Base-by-base conservation (phyloP, 2,113 vertebrate species). In the Electrona antarctica region DNA sequence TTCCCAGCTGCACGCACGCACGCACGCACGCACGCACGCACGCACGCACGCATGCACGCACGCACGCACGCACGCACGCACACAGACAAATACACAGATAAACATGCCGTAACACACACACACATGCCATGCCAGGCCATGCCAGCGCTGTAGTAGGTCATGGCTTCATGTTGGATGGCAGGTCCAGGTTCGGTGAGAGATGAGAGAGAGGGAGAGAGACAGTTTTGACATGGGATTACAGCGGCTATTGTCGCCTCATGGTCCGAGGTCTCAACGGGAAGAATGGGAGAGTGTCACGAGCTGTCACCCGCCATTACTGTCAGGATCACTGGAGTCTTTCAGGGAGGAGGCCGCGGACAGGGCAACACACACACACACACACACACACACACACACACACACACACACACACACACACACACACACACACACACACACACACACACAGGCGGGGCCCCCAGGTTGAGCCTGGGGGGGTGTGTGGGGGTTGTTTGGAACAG, bases 301-400 rank as follows among this genome's bases (percentile, higher is more conserved):
- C 93, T 95, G 93, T 96, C 95, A 87, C 55, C 84, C 83, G 91
- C 91, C 85, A 91, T 97, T 96, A 95, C 91, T 89, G 70, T 90
- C 76, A 87, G 92, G 33, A 90, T 89, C 91, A 92, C 90, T 9
- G 80, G 90, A 92, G 93, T 94, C 92, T 94, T 95, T 95, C 92
- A 95, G 70, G 79, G 56, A 70, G 62, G 61, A 71, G 92, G 90
- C 93, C 90, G 21, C 21, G 21, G 21, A 21, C 21, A 21, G 21
- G 21, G 21, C 21, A 21, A 21, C 21, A 21, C 85, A 72, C 63
- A 73, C 75, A 83, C 90, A 85, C 33, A 41, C 33, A 41, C 33
- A 41, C 33, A 41, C 33, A 41, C 33, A 41, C 33, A 41, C 33
- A 41, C 33, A 41, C 33, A 41, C 33, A 33, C 29, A 33, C 29